A percentile compares a stretch with the other conserved stretches of the same genome.
phyloP scores from a whole-genome alignment of 2,113 vertebrate genomes.

The Megaleporinus macrocephalus region DNA sequence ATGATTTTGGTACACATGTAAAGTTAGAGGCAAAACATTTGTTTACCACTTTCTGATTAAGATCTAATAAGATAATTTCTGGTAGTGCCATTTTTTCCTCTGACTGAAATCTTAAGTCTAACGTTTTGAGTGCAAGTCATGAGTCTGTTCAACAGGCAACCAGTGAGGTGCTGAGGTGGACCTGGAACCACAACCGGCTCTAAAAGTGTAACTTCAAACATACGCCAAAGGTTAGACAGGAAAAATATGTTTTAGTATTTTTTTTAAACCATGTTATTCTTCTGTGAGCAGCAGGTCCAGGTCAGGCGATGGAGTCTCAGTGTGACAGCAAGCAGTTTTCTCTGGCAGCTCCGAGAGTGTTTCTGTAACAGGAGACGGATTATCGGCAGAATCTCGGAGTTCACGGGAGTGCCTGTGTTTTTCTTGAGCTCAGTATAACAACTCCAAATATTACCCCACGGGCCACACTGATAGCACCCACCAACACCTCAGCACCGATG shows the following conservation, averaged over 20 bases:
- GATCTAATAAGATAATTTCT: too few species aligned
- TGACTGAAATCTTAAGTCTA: too few species aligned
- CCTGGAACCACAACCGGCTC: background rate
- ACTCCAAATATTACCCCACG: background rate
- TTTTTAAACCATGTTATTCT: background rate
- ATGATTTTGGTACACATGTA: too few species aligned
- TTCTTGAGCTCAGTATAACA: slow-evolving; percentile 16
- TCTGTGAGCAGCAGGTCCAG: background rate
- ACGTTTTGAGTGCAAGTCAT: too few species aligned
- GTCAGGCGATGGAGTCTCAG: background rate
- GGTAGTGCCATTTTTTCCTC: too few species aligned
- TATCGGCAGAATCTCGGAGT: slow-evolving; percentile 39
- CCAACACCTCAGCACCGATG: background rate
- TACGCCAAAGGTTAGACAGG: background rate
- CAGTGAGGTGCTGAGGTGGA: background rate
- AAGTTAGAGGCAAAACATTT: too few species aligned
- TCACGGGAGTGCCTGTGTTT: background rate
- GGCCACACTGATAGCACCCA: background rate
- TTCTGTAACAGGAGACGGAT: slow-evolving; percentile 36
- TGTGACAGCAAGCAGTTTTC: slow-evolving; percentile 25
- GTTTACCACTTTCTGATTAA: too few species aligned
- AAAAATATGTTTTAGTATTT: background rate
- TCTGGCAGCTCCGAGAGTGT: slow-evolving; percentile 9
- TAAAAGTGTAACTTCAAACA: background rate
- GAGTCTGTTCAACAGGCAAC: too few species aligned